Conservation (phyloP, 2,113 vertebrate genomes). For the Daubentonia madagascariensis region DNA sequence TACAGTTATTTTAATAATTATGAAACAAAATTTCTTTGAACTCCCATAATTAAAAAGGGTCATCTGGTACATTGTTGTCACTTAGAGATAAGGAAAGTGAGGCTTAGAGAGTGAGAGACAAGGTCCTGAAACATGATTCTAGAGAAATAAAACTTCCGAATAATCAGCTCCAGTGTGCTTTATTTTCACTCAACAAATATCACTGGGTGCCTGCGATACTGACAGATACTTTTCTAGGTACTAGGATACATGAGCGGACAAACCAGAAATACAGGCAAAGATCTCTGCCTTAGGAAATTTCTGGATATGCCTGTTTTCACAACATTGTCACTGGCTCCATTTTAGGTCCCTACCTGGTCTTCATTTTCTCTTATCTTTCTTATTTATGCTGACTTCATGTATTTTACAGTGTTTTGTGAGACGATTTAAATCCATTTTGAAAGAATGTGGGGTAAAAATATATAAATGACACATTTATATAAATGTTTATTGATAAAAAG, state of each 20-base stretch:
- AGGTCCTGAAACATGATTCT: rapidly evolving
- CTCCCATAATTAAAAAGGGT: not conserved
- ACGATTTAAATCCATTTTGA: not conserved
- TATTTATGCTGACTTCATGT: not conserved
- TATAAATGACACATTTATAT: not conserved
- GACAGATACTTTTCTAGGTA: not conserved
- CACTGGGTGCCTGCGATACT: rapidly evolving
- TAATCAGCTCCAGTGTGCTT: not conserved
- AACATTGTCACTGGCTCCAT: not conserved
- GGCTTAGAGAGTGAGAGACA: too few species aligned
- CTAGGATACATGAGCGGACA: not conserved
- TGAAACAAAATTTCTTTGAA: not conserved
- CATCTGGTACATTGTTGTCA: not conserved
- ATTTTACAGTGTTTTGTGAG: not conserved
- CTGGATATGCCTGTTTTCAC: not conserved
- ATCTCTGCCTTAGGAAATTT: not conserved
- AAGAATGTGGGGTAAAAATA: not conserved
- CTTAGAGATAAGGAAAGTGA: not conserved
- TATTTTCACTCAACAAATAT: rapidly evolving
- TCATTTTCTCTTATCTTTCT: not conserved
- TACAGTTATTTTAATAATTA: not conserved
- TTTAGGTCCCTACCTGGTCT: not conserved
- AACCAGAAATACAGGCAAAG: not conserved
- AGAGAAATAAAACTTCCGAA: not conserved
- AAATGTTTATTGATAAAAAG: not conserved